Conservation (phyloP, 2,113 vertebrate genomes). For the Tyrannus savana region DNA sequence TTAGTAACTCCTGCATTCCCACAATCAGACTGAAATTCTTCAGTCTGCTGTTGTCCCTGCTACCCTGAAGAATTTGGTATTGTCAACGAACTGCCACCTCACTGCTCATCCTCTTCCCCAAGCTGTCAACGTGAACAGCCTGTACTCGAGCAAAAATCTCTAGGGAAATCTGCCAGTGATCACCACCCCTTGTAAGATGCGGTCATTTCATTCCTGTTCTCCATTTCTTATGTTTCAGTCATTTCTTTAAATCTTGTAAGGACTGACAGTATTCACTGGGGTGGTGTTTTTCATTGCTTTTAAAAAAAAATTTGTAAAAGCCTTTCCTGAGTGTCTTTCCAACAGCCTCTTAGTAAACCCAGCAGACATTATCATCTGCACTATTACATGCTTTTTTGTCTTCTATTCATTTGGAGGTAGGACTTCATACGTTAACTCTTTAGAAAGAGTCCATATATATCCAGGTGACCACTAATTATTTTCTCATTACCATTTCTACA, state of each 20-base stretch:
- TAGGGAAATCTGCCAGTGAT: neutral
- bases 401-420: neutral
- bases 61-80: neutral
- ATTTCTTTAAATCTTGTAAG: neutral
- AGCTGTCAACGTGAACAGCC: neutral
- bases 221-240: neutral
- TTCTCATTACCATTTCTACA: neutral
- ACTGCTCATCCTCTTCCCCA: neutral
- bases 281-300: neutral
- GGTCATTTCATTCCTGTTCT: neutral
- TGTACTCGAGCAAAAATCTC: neutral
- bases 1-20: neutral
- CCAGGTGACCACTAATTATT: neutral
- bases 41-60: neutral
- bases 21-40: neutral
- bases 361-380: neutral
- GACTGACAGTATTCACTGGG: neutral
- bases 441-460: neutral
- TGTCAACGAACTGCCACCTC: conserved; percentile 28
- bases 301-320: neutral
- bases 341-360: neutral
- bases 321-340: neutral
- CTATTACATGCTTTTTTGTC: neutral
- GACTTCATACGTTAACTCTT: neutral
- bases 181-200: neutral